A percentile compares a stretch with the other conserved stretches of the same genome.
Evolutionary conservation across 2,113 vertebrate species (phyloP).

Genomic region (Cranoglanis bouderius): DNA sequence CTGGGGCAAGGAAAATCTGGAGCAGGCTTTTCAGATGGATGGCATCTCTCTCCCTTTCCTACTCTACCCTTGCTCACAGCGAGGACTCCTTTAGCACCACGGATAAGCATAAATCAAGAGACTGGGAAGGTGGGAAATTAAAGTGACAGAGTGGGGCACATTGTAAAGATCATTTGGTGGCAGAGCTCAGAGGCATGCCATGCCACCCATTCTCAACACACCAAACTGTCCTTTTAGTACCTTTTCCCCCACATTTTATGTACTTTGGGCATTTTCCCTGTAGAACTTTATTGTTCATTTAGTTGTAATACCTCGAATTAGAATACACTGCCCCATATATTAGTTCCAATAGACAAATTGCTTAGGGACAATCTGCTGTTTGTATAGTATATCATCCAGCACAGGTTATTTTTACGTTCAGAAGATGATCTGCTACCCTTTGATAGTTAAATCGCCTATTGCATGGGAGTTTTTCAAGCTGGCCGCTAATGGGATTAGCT

Average conservation of each 20-base stretch:
- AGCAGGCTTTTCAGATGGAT: constrained; percentile 46
- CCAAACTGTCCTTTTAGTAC: not conserved
- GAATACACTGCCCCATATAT: not conserved
- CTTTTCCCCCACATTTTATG: not conserved
- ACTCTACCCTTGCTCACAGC: not conserved
- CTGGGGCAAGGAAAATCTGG: constrained; percentile 41
- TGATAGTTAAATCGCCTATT: constrained; percentile 36
- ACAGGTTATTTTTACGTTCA: not conserved
- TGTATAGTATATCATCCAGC: not conserved
- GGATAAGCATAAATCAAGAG: constrained; percentile 48
- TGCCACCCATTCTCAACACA: constrained; percentile 18
- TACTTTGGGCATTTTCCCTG: not conserved
- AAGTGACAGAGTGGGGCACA: constrained; percentile 29
- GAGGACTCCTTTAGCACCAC: constrained; percentile 32
- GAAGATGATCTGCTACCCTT: constrained; percentile 58
- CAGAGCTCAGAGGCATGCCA: constrained; percentile 4
- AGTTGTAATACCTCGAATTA: not conserved
- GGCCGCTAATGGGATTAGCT: constrained; percentile 75
- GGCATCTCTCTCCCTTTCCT: not conserved
- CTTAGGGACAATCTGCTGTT: not conserved
- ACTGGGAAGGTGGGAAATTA: constrained; percentile 33
- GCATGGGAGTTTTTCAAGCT: constrained; percentile 50
- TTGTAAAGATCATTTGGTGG: not conserved
- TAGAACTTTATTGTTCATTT: not conserved
- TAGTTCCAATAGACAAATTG: not conserved